Evolutionary conservation across 2,113 vertebrate species (phyloP), one percentile per base, ranked within the genome.

Genomic region (Coracopsis vasa): DNA sequence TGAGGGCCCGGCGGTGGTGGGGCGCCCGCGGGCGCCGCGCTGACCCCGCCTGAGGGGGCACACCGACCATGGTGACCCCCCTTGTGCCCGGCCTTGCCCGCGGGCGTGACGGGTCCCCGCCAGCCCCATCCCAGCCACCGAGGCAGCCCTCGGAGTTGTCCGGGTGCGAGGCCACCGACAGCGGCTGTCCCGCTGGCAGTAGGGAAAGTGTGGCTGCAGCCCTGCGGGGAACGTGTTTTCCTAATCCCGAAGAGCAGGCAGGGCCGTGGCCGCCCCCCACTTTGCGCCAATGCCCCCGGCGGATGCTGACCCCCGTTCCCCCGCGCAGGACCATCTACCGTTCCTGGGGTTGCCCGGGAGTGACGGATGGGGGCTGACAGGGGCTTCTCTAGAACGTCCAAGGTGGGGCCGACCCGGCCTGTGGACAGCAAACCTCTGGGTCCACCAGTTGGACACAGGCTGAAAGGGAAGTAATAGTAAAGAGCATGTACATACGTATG

Each of bases 311-410:
- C n/a, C 44, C 44, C 65, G 39, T 42, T 15, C 19, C 45, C 17
- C 67, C 2, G 23, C 4, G 8, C 48, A 1, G 7, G 17, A 28
- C 5, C 2, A 56, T 15, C 1, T 61, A 29, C 58, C 24, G 3
- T 29, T 35, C 20, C 39, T 29, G 6, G 8, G 24, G n/a, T 23
- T 47, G 18, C 13, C 53, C 5, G 48, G 21, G 13, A 3, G 18
- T 4, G 72, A 72, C 13, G 39, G 51, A 62, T 13, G 12, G 17
- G 20, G 47, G 47, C 13, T 23, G n/a, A 16, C 3, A 21, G 16
- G 31, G n/a, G 18, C 25, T 53, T 45, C 25, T n/a, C 80, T 51
- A 5, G 13, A 20, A 35, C 8, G 1, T 16, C 17, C 15, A 3
- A n/a, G 13, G 7, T 50, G 60, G 33, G 35, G 69, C 53, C 23